Evolutionary conservation across 2,797 vertebrate genomes (phyloP).

Genomic region (Manis javanica): DNA sequence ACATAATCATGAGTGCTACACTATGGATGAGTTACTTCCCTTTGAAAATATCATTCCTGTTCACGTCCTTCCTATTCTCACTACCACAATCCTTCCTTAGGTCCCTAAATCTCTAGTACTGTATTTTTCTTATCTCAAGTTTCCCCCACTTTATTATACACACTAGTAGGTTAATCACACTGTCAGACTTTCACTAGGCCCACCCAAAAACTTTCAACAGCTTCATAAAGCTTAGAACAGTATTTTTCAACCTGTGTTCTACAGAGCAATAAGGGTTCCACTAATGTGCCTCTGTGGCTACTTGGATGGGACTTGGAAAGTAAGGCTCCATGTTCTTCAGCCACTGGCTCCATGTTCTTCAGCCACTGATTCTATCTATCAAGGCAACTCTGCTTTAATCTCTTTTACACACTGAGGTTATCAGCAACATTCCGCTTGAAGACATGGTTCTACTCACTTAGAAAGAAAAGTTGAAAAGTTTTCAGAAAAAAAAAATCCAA

Average conservation of each 20-base stretch:
- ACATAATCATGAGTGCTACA: not conserved
- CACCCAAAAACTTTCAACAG: not conserved
- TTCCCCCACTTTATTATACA: not conserved
- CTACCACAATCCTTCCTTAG: not conserved
- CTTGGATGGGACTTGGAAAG: not conserved
- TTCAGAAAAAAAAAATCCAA: not conserved
- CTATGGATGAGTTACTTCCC: not conserved
- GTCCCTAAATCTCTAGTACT: not conserved
- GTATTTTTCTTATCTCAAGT: not conserved
- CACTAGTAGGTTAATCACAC: not conserved
- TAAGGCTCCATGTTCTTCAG: not conserved
- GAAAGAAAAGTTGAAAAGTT: not conserved
- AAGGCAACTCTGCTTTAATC: not conserved
- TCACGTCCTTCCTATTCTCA: not conserved
- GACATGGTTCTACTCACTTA: not conserved
- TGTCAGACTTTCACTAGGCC: not conserved
- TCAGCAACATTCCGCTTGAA: constrained; percentile 9
- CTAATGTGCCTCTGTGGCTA: not conserved
- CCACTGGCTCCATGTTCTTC: not conserved
- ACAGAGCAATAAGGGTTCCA: not conserved
- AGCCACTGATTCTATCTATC: not conserved
- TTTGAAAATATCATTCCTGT: not conserved
- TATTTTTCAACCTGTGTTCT: not conserved
- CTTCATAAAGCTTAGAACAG: not conserved
- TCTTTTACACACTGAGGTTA: not conserved